Evolutionary conservation across 2,113 vertebrate genomes (phyloP).

Genomic region (Jacana jacana): DNA sequence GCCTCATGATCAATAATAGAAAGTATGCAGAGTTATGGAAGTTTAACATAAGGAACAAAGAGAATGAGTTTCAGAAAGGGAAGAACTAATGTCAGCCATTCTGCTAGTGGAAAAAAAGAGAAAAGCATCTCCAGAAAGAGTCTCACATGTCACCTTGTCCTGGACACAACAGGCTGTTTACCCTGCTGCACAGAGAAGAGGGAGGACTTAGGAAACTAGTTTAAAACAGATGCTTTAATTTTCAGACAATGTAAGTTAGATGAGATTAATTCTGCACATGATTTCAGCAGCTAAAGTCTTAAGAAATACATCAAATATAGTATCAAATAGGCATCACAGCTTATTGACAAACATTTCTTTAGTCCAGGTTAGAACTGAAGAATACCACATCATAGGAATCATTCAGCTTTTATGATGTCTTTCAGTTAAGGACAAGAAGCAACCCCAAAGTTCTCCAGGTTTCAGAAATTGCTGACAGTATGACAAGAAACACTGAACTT

Average conservation of each 20-base stretch:
- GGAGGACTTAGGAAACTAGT: neutral
- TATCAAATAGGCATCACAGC: neutral
- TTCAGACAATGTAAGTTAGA: neutral
- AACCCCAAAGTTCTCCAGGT: neutral
- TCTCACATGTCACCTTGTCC: neutral
- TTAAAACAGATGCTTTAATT: neutral
- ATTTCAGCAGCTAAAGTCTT: neutral
- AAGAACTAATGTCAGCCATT: neutral
- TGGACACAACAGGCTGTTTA: neutral
- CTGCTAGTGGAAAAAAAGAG: neutral
- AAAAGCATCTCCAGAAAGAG: neutral
- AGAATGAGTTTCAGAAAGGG: neutral
- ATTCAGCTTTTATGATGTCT: neutral
- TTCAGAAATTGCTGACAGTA: neutral
- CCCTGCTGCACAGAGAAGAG: neutral
- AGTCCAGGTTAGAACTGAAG: neutral
- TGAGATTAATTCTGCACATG: neutral
- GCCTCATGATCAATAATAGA: neutral
- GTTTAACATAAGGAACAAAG: neutral
- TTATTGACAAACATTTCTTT: neutral
- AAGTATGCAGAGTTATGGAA: neutral
- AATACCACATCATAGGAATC: neutral
- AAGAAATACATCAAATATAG: neutral
- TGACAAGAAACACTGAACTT: neutral
- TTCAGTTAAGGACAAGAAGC: neutral